Evolutionary conservation across 2,113 vertebrate species (phyloP), one percentile per base, ranked within the genome.

Genomic region (Platanista minor): DNA sequence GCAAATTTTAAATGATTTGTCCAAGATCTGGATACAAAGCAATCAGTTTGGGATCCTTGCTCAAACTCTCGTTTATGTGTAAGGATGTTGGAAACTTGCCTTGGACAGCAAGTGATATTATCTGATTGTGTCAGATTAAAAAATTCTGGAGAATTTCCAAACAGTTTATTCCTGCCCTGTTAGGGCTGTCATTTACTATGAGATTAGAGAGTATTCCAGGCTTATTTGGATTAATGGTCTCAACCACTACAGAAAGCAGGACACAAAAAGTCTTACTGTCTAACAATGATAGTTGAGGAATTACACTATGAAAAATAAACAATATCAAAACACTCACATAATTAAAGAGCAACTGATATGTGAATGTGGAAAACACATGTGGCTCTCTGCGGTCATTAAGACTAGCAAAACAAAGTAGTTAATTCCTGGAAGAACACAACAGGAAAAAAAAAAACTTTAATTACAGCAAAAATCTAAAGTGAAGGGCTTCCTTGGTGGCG

Each of bases 391-490:
- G 13, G 33, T 71, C 67, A 46, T 36, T 94, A 67, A 54, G 84
- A 87, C 49, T 78, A 93, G 74, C 46, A 81, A 95, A 87, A 81
- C 52, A 80, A 95, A 95, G 33, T 62, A 67, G n/a, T 75, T 72
- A 95, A 96, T 82, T 87, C 41, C 41, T 91, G 90, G 21, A 82
- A 83, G 18, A 80, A 31, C 27, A 77, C 10, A 46, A 69, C 33
- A 83, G 7, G 15, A 0, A 46, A 61, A 43, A 52, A 82, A 33
- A 15, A 88, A 88, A 39, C 4, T 84, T 83, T 41, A 62, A 54
- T 83, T 23, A 82, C 3, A 49, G 8, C 15, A 71, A 29, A 95
- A 46, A 85, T n/a, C n/a, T n/a, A n/a, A n/a, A n/a, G n/a, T n/a
- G n/a, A n/a, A n/a, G n/a, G n/a, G n/a, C n/a, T n/a, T n/a, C n/a